phyloP scores from a whole-genome alignment of 1,140 invertebrate species.

The Heliothis virescens region DNA sequence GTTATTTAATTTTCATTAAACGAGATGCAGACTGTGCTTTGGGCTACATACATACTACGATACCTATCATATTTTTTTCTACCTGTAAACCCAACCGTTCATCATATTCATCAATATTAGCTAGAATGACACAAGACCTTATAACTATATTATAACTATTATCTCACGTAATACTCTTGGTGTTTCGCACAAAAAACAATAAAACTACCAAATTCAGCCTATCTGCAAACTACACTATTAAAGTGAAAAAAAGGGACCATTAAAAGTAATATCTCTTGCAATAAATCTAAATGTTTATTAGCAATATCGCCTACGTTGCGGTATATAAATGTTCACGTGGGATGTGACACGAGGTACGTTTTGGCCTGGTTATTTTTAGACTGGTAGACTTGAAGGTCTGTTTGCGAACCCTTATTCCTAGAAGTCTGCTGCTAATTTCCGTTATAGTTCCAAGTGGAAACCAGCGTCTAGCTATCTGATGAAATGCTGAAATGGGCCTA shows the following conservation, averaged over 20 bases:
- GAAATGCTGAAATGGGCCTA: too few species aligned
- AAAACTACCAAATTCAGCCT: conserved; percentile 27
- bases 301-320: conserved; percentile 43
- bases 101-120: neutral
- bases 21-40: too few species aligned
- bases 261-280: conserved; percentile 25
- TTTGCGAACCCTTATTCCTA: too few species aligned
- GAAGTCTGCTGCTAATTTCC: too few species aligned
- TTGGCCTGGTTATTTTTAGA: conserved; percentile 25
- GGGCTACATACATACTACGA: too few species aligned
- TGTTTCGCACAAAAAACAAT: conserved; percentile 29
- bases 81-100: neutral
- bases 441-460: too few species aligned
- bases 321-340: conserved; percentile 34
- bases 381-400: neutral
- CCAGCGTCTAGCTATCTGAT: too few species aligned
- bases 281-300: conserved; percentile 46
- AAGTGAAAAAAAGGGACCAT: conserved; percentile 12
- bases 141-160: too few species aligned
- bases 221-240: conserved; percentile 31
- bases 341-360: conserved; percentile 11
- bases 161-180: neutral
- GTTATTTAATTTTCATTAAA: too few species aligned
- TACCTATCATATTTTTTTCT: too few species aligned
- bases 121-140: neutral